Percentiles rank a stretch among this genome's conserved stretches.
Conservation (phyloP, 2,113 vertebrate species). For the Manacus vitellinus region DNA sequence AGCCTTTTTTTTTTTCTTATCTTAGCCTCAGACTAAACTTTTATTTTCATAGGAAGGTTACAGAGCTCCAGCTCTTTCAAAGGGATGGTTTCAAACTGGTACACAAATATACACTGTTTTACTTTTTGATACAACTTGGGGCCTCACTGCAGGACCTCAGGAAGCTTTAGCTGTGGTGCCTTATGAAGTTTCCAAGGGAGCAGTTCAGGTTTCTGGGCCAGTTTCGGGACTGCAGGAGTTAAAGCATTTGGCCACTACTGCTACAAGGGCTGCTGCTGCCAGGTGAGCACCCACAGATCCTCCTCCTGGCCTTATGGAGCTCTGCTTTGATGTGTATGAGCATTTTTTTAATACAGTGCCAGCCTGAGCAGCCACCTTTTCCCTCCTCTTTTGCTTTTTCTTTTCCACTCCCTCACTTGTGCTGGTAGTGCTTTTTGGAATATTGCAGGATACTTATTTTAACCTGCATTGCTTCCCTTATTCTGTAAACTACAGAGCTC, state of each 20-base stretch:
- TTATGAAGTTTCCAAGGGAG: not conserved
- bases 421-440: not conserved
- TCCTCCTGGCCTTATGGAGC: not conserved
- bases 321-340: not conserved
- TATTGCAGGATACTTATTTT: not conserved
- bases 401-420: not conserved
- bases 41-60: not conserved
- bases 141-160: not conserved
- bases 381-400: not conserved
- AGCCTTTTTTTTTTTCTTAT: not conserved
- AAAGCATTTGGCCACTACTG: not conserved
- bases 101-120: not conserved
- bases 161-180: not conserved
- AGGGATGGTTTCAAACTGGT: not conserved
- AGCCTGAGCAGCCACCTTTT: not conserved
- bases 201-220: not conserved
- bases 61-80: not conserved
- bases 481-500: not conserved
- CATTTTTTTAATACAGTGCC: not conserved
- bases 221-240: not conserved
- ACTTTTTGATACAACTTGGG: not conserved
- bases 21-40: not conserved
- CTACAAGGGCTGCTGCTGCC: not conserved
- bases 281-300: not conserved
- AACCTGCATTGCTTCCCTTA: not conserved